Base-by-base conservation (phyloP, 2,888 invertebrate species). In the Hypomecis atomaria region DNA sequence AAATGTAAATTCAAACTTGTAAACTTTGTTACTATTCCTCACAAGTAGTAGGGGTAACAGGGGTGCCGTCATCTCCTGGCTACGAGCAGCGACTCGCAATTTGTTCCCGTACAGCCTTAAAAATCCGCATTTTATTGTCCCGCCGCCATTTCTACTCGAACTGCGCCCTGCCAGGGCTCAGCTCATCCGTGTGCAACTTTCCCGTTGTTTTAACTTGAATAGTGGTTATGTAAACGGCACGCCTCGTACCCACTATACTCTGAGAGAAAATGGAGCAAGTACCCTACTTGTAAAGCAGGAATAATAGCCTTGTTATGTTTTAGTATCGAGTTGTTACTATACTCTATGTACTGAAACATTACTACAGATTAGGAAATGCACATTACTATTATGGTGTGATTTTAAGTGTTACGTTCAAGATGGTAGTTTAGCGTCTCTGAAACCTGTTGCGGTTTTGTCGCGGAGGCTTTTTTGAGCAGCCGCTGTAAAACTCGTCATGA, bases 91-190 rank as follows among this genome's bases (percentile, higher is more conserved):
- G 82, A 60, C 65, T 84, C 83, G 86, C 89, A 90, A 91, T 90
- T 91, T 90, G 90, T 89, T 88, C 86, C 75, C 83, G 83, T 82
- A 87, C 84, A 87, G 85, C 87, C 88, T 90, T 90, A 89, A 90
- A 91, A 91, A 90, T 88, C 87, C 89, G 76, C 87, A 88, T 90
- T 90, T 89, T 90, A 90, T 88, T 89, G 89, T 88, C 84, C 85
- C 83, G 81, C 82, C 83, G 81, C 84, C 87, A 85, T 87, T 87
- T 85, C 81, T 83, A 79, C 82, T 86, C 80, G 84, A 87, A 87
- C 84, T 84, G 82, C 74, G 78, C 76, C 75, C 78, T 80, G 78
- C 79, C 81, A 82, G 59, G 64, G 60, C 65, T 83, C 79, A 84
- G 78, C 76, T 78, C 71, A 72, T 69, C 70, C 71, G 73, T 74